Conservation (phyloP, 2,113 vertebrate genomes). For the Muscicapa adusta region DNA sequence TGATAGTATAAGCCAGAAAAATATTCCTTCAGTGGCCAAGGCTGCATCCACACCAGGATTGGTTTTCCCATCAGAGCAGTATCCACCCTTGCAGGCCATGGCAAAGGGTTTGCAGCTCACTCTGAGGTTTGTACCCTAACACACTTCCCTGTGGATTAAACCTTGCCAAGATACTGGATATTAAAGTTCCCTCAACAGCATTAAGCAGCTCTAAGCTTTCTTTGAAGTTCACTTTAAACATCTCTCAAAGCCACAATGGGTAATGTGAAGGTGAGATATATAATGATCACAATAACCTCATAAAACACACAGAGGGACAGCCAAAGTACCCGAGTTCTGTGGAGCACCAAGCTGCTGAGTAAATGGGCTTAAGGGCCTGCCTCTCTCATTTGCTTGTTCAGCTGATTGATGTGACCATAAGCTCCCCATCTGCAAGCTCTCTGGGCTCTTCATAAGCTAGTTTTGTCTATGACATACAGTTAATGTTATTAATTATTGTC, state of each 20-base stretch:
- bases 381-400: constrained; percentile 42
- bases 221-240: constrained; percentile 48
- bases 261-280: not conserved
- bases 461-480: not conserved
- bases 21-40: not conserved
- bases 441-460: not conserved
- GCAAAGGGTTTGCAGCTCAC: not conserved
- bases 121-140: not conserved
- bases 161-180: not conserved
- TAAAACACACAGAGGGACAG: not conserved
- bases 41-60: not conserved
- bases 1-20: not conserved
- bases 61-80: not conserved
- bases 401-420: constrained; percentile 21
- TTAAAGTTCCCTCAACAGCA: not conserved
- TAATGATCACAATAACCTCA: constrained; percentile 10
- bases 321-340: not conserved
- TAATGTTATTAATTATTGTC: constrained; percentile 28
- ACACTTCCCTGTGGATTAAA: not conserved
- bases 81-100: not conserved
- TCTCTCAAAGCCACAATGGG: not conserved
- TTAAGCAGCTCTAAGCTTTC: not conserved
- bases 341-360: not conserved
- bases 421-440: not conserved
- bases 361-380: not conserved